A percentile compares a stretch with the other conserved stretches of the same genome.
Evolutionary conservation across 2,113 vertebrate genomes (phyloP).

Genomic region (Phaethornis superciliosus): DNA sequence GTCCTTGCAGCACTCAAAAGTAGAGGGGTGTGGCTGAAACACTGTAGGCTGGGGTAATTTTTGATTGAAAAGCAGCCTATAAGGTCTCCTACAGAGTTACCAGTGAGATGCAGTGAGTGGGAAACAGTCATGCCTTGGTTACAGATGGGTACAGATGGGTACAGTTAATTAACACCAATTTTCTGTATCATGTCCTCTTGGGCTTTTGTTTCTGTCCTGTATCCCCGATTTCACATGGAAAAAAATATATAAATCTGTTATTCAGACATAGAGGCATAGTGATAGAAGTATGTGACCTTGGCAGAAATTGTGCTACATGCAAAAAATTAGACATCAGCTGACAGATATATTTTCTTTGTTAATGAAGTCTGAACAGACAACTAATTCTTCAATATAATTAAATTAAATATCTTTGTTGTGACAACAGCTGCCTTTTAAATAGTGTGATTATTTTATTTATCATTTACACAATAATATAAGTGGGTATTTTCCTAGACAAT

Average conservation of each 20-base stretch:
- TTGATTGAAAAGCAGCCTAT: background rate
- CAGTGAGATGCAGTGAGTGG: background rate
- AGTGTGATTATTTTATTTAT: background rate
- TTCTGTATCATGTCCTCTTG: background rate
- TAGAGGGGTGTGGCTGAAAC: background rate
- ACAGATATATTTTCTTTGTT: background rate
- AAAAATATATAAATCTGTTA: background rate
- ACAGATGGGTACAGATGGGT: background rate
- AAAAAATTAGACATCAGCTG: background rate
- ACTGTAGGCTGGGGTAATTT: background rate
- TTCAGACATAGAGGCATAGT: background rate
- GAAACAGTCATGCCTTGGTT: no score
- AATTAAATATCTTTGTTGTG: background rate
- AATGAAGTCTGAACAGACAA: background rate
- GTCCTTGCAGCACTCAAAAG: background rate
- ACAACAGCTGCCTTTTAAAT: background rate
- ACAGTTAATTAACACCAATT: background rate
- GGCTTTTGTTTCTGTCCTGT: background rate
- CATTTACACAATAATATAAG: background rate
- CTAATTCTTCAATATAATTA: background rate
- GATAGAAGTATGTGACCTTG: rapidly evolving
- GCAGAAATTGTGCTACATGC: background rate
- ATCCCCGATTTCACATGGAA: background rate
- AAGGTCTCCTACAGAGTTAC: background rate
- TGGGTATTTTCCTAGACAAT: background rate